phyloP scores from a whole-genome alignment of 2,888 invertebrate genomes.

The Eupithecia exiguata region DNA sequence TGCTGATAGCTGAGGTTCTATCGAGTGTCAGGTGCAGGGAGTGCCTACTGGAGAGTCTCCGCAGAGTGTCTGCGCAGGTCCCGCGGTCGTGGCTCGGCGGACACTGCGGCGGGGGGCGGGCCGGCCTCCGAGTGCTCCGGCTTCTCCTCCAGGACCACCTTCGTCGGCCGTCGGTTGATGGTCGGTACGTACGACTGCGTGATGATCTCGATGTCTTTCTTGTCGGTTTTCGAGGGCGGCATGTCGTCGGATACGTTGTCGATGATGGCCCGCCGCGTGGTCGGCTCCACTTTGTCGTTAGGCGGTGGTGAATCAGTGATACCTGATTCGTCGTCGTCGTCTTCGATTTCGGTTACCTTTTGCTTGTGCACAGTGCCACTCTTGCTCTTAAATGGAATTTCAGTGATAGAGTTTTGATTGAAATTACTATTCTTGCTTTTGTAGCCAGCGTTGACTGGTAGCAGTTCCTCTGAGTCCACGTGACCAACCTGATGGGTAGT shows the following conservation, averaged over 20 bases:
- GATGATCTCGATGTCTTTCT: slow-evolving; percentile 76
- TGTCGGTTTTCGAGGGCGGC: slow-evolving; percentile 47
- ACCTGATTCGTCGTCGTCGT: slow-evolving; percentile 63
- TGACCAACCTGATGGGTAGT: slow-evolving; percentile 51
- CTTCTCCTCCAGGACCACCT: slow-evolving; percentile 69
- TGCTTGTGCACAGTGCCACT: slow-evolving; percentile 59
- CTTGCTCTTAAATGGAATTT: slow-evolving; percentile 70
- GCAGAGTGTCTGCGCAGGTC: not conserved
- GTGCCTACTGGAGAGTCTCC: slow-evolving; percentile 46
- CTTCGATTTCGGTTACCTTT: slow-evolving; percentile 70
- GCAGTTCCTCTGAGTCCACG: slow-evolving; percentile 75
- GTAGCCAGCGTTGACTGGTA: slow-evolving; percentile 75
- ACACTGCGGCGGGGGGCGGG: slow-evolving; percentile 41
- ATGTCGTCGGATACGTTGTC: slow-evolving; percentile 72
- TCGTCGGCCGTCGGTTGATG: slow-evolving; percentile 69
- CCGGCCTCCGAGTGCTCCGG: slow-evolving; percentile 12
- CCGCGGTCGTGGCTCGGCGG: slow-evolving; percentile 40
- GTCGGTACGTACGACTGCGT: slow-evolving; percentile 74
- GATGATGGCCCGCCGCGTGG: slow-evolving; percentile 72
- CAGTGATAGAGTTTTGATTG: slow-evolving; percentile 77
- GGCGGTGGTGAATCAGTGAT: slow-evolving; percentile 74
- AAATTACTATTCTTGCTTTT: slow-evolving; percentile 78
- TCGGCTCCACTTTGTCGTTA: slow-evolving; percentile 72
- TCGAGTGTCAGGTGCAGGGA: slow-evolving; percentile 40
- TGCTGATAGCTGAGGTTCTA: slow-evolving; percentile 77